phyloP scores from a whole-genome alignment of 2,797 vertebrate species.

The Falco cherrug region DNA sequence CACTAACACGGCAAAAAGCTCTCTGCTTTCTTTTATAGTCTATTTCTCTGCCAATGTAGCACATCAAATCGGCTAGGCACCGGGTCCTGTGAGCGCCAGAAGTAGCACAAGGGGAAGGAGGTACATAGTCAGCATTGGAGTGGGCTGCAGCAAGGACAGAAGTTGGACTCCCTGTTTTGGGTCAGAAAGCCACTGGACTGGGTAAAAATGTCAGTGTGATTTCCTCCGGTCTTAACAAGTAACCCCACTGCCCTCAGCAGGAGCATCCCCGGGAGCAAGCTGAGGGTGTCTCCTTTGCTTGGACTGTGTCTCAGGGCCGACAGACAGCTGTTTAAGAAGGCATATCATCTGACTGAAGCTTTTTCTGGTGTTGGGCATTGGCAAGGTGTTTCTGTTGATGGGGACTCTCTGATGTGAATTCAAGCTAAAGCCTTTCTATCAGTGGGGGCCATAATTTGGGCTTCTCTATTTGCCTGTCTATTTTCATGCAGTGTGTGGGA shows the following conservation, averaged over 20 bases:
- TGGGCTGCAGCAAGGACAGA: background rate
- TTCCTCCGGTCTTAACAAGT: background rate
- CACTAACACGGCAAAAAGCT: background rate
- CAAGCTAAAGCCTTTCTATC: background rate
- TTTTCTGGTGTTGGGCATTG: background rate
- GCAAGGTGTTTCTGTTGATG: background rate
- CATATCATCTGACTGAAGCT: background rate
- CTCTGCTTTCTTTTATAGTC: background rate
- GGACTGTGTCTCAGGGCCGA: background rate
- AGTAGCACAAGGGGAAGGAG: background rate
- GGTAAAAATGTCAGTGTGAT: background rate
- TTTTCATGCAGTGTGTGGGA: background rate
- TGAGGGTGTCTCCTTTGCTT: background rate
- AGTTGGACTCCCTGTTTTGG: background rate
- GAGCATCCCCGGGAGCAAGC: background rate
- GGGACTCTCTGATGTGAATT: background rate
- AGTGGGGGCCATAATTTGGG: background rate
- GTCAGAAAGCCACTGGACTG: background rate
- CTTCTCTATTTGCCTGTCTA: background rate
- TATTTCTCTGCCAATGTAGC: background rate
- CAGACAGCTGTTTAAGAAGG: background rate
- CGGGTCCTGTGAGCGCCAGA: background rate
- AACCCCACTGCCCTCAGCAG: background rate
- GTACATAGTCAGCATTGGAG: background rate
- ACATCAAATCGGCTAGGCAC: accelerated